Conservation (phyloP, 2,797 vertebrate genomes). For the Catamblyrhynchus diadema region DNA sequence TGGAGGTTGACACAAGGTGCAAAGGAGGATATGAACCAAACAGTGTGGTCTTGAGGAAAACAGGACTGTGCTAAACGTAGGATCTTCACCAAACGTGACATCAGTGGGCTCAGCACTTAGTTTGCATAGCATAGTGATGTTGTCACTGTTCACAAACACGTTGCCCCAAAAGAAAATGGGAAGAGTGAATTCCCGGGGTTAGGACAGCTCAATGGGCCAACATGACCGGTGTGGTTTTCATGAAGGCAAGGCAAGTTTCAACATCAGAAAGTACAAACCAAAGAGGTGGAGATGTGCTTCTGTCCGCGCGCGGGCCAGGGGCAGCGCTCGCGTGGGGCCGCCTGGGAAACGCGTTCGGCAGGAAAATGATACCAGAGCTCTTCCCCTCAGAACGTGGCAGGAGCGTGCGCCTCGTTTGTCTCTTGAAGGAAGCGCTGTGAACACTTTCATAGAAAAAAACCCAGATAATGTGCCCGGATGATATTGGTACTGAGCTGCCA, state of each 20-base stretch:
- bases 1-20: conserved; percentile 53
- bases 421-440: not conserved
- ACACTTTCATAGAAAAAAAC: not conserved
- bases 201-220: not conserved
- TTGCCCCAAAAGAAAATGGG: not conserved
- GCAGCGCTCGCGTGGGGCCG: not conserved
- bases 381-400: not conserved
- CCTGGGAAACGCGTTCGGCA: not conserved
- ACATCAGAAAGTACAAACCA: not conserved
- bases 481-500: not conserved
- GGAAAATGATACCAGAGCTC: not conserved
- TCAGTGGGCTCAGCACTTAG: conserved; percentile 49
- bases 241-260: conserved; percentile 33
- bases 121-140: conserved; percentile 70
- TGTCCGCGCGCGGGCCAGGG: not conserved
- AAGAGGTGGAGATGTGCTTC: not conserved
- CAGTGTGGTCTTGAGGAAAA: conserved; percentile 14
- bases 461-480: not conserved
- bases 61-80: not conserved
- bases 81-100: conserved; percentile 25
- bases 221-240: not conserved
- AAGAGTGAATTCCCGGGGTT: not conserved
- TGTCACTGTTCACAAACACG: conserved; percentile 35
- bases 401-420: not conserved
- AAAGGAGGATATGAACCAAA: conserved; percentile 25